Conservation (phyloP, 2,797 vertebrate genomes). For the Siniperca obscura region DNA sequence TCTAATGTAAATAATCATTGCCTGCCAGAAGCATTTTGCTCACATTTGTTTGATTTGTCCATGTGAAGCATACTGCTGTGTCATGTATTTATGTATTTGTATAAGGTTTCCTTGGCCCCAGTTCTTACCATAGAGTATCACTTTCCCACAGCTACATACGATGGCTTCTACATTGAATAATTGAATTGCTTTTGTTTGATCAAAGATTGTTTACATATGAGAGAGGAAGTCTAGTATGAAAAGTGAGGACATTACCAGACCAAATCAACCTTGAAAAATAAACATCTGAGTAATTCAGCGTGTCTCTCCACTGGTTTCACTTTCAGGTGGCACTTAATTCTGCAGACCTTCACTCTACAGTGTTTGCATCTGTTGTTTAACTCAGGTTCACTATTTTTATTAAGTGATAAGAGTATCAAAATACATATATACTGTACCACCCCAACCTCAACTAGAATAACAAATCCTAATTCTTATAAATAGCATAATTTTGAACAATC, state of each 20-base stretch:
- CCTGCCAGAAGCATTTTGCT: constrained; percentile 44
- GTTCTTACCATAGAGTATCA: constrained; percentile 43
- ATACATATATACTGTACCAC: not conserved
- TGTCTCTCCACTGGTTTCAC: constrained; percentile 1
- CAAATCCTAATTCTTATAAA: not conserved
- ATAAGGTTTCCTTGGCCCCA: constrained; percentile 47
- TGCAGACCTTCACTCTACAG: not conserved
- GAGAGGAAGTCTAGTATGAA: constrained; percentile 36
- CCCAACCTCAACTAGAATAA: not conserved
- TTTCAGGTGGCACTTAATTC: constrained; percentile 26
- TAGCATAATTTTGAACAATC: not conserved
- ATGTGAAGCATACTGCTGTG: constrained; percentile 28
- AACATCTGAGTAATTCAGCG: constrained; percentile 24
- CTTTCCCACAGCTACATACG: constrained; percentile 42
- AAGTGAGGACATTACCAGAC: constrained; percentile 47
- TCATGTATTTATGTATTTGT: constrained; percentile 56
- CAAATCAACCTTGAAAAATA: constrained; percentile 52
- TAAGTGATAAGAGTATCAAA: constrained; percentile 1
- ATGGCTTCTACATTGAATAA: constrained; percentile 43
- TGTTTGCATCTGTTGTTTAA: constrained; percentile 41
- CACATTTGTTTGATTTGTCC: constrained; percentile 63
- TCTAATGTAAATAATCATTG: constrained; percentile 62
- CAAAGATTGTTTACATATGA: constrained; percentile 51
- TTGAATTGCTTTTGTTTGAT: constrained; percentile 59
- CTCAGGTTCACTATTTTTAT: not conserved